Conservation (phyloP, 2,797 vertebrate genomes). For the Perodicticus potto region DNA sequence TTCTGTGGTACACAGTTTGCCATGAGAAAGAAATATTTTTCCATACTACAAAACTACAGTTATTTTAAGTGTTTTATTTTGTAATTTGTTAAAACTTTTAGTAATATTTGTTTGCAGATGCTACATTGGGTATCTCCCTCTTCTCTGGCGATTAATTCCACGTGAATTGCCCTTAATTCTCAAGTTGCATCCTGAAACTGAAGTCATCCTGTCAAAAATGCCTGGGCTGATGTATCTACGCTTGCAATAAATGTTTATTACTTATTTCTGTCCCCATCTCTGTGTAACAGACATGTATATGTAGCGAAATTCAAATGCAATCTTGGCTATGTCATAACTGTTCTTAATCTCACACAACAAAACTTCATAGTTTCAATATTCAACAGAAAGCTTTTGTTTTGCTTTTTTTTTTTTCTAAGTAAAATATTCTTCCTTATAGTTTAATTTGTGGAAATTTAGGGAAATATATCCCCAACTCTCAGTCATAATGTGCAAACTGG, state of each 20-base stretch:
- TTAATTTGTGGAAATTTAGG: not conserved
- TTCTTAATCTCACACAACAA: constrained; percentile 6
- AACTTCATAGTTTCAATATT: not conserved
- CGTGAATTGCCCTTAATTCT: constrained; percentile 12
- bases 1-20: not conserved
- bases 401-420: not conserved
- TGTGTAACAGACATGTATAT: not conserved
- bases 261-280: not conserved
- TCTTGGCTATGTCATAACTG: not conserved
- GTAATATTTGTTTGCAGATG: not conserved
- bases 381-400: not conserved
- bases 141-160: not conserved
- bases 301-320: not conserved
- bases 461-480: not conserved
- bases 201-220: not conserved
- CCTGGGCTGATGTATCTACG: not conserved
- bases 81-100: not conserved
- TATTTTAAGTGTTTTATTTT: constrained; percentile 41
- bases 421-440: not conserved
- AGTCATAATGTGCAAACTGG: constrained; percentile 67
- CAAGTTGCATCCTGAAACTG: not conserved
- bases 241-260: not conserved
- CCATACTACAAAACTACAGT: not conserved
- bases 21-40: not conserved
- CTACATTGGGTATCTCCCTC: not conserved